Evolutionary conservation across 64 coral and sea anemone species (phyloP).

Genomic region (Montipora foliosa): DNA sequence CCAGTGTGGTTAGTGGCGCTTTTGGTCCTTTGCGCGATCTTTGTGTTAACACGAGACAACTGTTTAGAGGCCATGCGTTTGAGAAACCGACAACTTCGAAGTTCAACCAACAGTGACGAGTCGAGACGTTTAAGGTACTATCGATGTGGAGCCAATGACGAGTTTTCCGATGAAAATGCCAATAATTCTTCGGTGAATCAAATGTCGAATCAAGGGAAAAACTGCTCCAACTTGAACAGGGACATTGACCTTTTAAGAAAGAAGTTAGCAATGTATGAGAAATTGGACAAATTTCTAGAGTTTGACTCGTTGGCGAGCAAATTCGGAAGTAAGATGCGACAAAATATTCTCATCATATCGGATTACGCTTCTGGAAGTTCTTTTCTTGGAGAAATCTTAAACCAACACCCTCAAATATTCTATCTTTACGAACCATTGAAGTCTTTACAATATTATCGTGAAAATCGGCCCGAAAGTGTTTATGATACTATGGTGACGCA

Average conservation of each 20-base stretch:
- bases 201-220: background rate
- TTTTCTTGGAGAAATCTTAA: slow-evolving; percentile 92
- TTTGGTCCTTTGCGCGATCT: slow-evolving; percentile 62
- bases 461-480: slow-evolving; percentile 87
- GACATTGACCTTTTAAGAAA: slow-evolving; percentile 56
- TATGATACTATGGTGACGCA: slow-evolving; percentile 90
- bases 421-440: slow-evolving; percentile 90
- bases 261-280: slow-evolving; percentile 79
- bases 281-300: slow-evolving; percentile 79
- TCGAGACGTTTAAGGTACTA: slow-evolving; percentile 9
- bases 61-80: slow-evolving; percentile 6
- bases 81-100: slow-evolving; percentile 21
- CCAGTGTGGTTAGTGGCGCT: slow-evolving; percentile 44
- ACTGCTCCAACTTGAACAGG: slow-evolving; percentile 25
- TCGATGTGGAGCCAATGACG: background rate
- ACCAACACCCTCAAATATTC: slow-evolving; percentile 90
- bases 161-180: background rate
- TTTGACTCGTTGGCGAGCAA: slow-evolving; percentile 83
- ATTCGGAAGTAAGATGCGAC: slow-evolving; percentile 90
- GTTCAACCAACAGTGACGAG: slow-evolving; percentile 5
- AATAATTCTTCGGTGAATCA: background rate
- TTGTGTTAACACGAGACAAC: slow-evolving; percentile 46
- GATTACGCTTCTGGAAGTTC: slow-evolving; percentile 79
- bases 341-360: slow-evolving; percentile 91
- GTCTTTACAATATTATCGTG: slow-evolving; percentile 81